Percentiles rank a stretch among this genome's conserved stretches.
phyloP scores from a whole-genome alignment of 2,797 vertebrate species.

The Tapirus indicus region DNA sequence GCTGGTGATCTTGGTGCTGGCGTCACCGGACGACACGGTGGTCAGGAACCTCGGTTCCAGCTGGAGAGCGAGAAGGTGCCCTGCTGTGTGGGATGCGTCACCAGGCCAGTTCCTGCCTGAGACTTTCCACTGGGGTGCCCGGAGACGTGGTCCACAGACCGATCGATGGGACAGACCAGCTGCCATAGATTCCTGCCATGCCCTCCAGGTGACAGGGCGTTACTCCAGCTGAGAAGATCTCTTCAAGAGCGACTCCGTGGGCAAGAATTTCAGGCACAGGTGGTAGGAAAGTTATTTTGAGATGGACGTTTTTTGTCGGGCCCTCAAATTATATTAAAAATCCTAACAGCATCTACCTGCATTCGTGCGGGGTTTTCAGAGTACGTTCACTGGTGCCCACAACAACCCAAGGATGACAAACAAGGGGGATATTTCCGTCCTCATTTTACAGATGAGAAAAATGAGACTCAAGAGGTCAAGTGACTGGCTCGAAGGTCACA shows the following conservation, averaged over 20 bases:
- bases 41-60: background rate
- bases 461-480: background rate
- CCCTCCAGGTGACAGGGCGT: background rate
- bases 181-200: background rate
- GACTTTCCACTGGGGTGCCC: background rate
- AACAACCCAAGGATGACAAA: background rate
- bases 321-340: background rate
- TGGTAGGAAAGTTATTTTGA: background rate
- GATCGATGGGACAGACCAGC: background rate
- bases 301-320: background rate
- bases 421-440: background rate
- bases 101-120: background rate
- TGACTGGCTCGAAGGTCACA: background rate
- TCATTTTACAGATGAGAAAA: background rate
- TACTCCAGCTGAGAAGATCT: background rate
- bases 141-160: background rate
- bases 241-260: background rate
- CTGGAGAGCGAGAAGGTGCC: background rate
- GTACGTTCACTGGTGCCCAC: background rate
- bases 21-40: too few species aligned
- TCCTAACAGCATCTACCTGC: too few species aligned
- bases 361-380: background rate
- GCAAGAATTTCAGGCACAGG: background rate
- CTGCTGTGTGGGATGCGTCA: too few species aligned
- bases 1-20: background rate